Conservation (phyloP, 2,797 vertebrate genomes). For the Alectoris magna region DNA sequence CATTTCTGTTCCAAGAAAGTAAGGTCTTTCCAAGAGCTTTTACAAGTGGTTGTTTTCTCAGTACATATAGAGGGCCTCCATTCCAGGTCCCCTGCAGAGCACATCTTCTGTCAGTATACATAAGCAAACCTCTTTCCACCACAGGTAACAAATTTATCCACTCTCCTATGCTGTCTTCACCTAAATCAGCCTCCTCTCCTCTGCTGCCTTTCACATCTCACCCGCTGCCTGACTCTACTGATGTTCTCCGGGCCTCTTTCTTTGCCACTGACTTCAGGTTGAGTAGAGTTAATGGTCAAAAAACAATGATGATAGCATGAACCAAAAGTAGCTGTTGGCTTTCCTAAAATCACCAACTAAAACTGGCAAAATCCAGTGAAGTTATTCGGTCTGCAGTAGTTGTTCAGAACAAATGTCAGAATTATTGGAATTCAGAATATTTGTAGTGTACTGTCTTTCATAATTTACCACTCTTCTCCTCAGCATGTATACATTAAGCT, state of each 20-base stretch:
- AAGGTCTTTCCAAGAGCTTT: background rate
- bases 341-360: background rate
- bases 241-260: fast-evolving
- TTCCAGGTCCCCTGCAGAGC: background rate
- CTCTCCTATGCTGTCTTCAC: background rate
- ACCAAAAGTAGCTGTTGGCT: background rate
- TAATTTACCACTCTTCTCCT: background rate
- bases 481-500: background rate
- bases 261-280: background rate
- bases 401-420: background rate
- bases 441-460: background rate
- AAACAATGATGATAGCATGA: background rate
- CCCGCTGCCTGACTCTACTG: background rate
- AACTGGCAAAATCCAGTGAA: background rate
- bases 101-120: background rate
- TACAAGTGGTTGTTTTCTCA: background rate
- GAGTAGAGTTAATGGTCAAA: background rate
- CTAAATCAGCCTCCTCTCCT: background rate
- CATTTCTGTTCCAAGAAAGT: background rate
- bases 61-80: background rate
- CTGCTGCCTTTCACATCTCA: background rate
- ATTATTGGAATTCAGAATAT: background rate
- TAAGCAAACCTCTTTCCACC: background rate
- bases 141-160: background rate
- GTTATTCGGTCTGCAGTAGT: background rate